These are phyloP conservation scores for Platypus cylindrus DNA, from an alignment of 2,888 invertebrate species.

Conservation along the genomic window DNA sequence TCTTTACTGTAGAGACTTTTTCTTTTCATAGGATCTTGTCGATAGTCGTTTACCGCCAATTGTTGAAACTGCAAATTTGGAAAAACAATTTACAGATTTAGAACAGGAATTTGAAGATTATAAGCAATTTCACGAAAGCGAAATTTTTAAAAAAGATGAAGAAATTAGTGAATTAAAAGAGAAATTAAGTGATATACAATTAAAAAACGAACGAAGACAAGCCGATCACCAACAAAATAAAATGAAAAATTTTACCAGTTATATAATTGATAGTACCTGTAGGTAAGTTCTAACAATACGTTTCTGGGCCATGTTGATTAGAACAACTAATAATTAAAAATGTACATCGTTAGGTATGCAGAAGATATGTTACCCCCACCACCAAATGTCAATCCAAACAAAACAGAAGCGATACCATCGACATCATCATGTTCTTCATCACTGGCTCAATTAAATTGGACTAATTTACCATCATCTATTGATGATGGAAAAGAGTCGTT, in stretches of 20 bases:
- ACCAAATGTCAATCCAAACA: too few species aligned
- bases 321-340: too few species aligned
- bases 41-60: constrained; percentile 56
- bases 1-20: not conserved
- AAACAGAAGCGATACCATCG: too few species aligned
- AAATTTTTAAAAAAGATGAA: constrained; percentile 42
- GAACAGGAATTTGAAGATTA: constrained; percentile 56
- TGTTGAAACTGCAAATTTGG: constrained; percentile 58
- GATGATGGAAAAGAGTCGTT: constrained; percentile 8
- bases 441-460: constrained; percentile 18
- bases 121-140: constrained; percentile 38
- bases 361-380: constrained; percentile 26
- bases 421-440: too few species aligned
- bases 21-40: constrained; percentile 27
- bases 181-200: constrained; percentile 35
- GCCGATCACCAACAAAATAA: constrained; percentile 22
- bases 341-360: too few species aligned
- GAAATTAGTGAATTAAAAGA: constrained; percentile 43
- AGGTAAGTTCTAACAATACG: constrained; percentile 9
- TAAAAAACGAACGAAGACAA: constrained; percentile 21
- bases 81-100: constrained; percentile 57
- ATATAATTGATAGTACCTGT: constrained; percentile 30
- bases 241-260: constrained; percentile 28
- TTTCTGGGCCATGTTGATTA: too few species aligned
- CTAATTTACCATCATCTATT: too few species aligned